Evolutionary conservation across 2,113 vertebrate genomes (phyloP).

Genomic region (Burhinus oedicnemus): DNA sequence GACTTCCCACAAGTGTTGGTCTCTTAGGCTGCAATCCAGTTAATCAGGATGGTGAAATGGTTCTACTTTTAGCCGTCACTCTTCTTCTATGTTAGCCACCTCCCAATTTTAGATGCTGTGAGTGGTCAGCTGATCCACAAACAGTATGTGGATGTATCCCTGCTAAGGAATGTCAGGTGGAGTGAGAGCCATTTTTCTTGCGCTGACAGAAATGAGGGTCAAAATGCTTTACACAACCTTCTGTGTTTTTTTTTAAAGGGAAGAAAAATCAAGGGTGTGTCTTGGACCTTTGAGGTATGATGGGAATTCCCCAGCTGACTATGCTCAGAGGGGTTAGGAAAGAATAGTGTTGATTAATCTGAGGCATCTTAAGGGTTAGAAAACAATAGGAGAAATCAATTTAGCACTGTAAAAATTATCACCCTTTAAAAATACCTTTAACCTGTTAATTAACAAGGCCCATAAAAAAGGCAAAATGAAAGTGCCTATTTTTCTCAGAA

Average conservation of each 20-base stretch:
- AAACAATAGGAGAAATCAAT: not conserved
- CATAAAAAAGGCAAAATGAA: not conserved
- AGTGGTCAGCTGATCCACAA: not conserved
- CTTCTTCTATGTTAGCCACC: not conserved
- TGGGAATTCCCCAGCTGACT: not conserved
- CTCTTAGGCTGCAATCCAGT: not conserved
- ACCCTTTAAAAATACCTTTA: not conserved
- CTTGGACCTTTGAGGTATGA: not conserved
- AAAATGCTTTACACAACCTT: not conserved
- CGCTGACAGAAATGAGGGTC: not conserved
- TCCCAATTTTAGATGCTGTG: not conserved
- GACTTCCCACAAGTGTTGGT: not conserved
- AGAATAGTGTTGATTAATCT: not conserved
- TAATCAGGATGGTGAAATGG: not conserved
- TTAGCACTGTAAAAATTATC: not conserved
- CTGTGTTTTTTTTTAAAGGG: not conserved
- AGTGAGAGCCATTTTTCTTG: not conserved
- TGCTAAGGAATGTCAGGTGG: not conserved
- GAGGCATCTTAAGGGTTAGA: not conserved
- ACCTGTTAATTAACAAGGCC: not conserved
- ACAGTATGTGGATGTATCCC: not conserved
- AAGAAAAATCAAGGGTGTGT: not conserved
- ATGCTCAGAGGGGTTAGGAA: not conserved
- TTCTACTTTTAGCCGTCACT: not conserved
- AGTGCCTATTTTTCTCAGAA: not conserved